Evolutionary conservation across 2,888 invertebrate genomes (phyloP).

Genomic region (Thumatha senex): DNA sequence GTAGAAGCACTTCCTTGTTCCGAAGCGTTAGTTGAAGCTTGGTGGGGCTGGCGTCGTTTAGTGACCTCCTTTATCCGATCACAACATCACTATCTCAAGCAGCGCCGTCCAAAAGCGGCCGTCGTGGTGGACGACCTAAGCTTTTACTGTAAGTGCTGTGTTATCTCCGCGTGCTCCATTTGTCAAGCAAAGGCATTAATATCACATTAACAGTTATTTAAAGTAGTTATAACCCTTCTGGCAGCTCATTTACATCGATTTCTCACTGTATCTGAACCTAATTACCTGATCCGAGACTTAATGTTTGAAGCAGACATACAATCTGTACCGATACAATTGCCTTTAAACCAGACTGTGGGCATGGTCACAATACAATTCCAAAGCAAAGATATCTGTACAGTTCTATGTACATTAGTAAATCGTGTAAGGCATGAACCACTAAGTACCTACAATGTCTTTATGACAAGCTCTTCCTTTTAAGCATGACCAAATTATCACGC

Average conservation of each 20-base stretch:
- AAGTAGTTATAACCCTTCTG: slow-evolving; percentile 72
- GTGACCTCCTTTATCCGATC: slow-evolving; percentile 71
- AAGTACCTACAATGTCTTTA: slow-evolving; percentile 45
- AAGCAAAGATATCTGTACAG: slow-evolving; percentile 62
- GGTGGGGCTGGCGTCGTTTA: slow-evolving; percentile 76
- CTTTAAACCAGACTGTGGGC: slow-evolving; percentile 64
- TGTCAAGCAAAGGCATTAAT: slow-evolving; percentile 81
- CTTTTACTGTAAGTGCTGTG: slow-evolving; percentile 82
- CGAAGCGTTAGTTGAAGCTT: slow-evolving; percentile 83
- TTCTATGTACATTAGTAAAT: slow-evolving; percentile 71
- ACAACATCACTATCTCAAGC: slow-evolving; percentile 72
- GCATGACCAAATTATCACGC: slow-evolving; percentile 72
- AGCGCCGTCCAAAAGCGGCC: slow-evolving; percentile 77
- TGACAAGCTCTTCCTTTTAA: slow-evolving; percentile 66
- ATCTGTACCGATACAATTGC: slow-evolving; percentile 51
- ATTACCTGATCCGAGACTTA: slow-evolving; percentile 60
- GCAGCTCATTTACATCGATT: slow-evolving; percentile 67
- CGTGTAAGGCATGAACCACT: slow-evolving; percentile 73
- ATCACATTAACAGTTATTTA: slow-evolving; percentile 71
- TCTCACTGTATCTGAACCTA: slow-evolving; percentile 52
- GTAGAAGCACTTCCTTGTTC: slow-evolving; percentile 78
- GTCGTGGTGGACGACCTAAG: slow-evolving; percentile 74
- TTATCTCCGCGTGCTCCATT: slow-evolving; percentile 83
- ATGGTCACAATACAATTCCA: slow-evolving; percentile 69
- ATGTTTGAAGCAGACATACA: slow-evolving; percentile 69